Evolutionary conservation across 2,797 vertebrate genomes (phyloP), one percentile per base, ranked within the genome.

Genomic region (Parotocinclus haroldoi): DNA sequence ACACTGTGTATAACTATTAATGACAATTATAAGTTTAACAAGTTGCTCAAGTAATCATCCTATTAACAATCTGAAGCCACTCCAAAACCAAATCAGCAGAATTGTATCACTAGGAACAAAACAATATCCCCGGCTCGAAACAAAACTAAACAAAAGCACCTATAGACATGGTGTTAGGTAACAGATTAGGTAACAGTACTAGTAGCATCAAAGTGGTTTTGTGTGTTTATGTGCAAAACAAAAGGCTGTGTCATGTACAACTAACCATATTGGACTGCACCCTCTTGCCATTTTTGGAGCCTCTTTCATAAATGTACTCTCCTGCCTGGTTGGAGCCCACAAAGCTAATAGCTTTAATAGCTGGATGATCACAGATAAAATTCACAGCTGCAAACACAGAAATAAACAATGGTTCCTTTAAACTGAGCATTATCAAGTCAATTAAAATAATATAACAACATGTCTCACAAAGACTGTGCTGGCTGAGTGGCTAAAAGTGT

Each of bases 281-380:
- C 76, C 95, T 91, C 86, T 98, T 98, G 82, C 95, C 96, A 42
- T 97, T 89, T 85, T 89, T 92, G 57, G 94, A 97, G 64, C 96
- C 96, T 73, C 92, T 92, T 82, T 95, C 93, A 49, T 97, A 98
- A 86, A 98, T 98, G 80, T 98, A 84, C 63, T 99, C 95, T 76
- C 96, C 96, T 17, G 96, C 97, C 74, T 93, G 91, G 86, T 98
- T 99, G 81, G 97, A 99, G 73, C 97, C 97, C 82, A 99, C 97
- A 80, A 99, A 99, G 89, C 96, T 99, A 89, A 99, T 96, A 54
- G 96, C 94, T 87, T 90, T 96, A 86, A 99, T 95, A 79, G 94
- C 91, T 3, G 93, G 95, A 82, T 99, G 92, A 93, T 95, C 82
- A 96, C 96, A 82, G 93, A 99, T 91, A 82, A 98, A 99, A 84